A percentile compares a stretch with the other conserved stretches of the same genome.
These are phyloP conservation scores for Eustalomyia histrio DNA, from an alignment of 2,888 invertebrate species.

Conservation along the genomic window DNA sequence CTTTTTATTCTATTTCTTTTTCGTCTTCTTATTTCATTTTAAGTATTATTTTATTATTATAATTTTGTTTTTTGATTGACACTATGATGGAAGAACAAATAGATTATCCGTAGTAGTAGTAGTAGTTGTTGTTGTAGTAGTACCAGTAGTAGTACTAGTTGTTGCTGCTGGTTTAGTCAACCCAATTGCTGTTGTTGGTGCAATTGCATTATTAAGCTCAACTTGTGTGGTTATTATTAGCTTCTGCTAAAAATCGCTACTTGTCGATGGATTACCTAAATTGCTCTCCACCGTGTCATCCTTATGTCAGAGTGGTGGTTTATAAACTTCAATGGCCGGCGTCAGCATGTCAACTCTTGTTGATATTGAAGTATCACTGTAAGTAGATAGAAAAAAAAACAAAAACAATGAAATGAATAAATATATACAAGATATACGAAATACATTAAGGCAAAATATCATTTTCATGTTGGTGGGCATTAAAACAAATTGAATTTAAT, in stretches of 20 bases:
- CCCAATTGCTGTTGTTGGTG: constrained; percentile 44
- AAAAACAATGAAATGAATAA: neutral
- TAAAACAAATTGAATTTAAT: neutral
- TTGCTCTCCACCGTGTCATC: constrained; percentile 80
- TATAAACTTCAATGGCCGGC: constrained; percentile 80
- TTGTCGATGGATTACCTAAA: constrained; percentile 80
- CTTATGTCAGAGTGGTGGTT: constrained; percentile 80
- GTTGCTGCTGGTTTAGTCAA: constrained; percentile 35
- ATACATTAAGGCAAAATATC: neutral
- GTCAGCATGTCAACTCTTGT: constrained; percentile 85
- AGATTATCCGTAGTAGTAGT: constrained; percentile 76
- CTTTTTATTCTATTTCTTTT: constrained; percentile 7
- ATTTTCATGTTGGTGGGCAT: neutral
- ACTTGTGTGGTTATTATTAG: constrained; percentile 73
- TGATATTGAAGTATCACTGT: constrained; percentile 86
- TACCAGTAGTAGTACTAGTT: constrained; percentile 40
- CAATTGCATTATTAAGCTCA: constrained; percentile 72
- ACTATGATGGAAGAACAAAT: constrained; percentile 80
- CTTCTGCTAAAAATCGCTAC: constrained; percentile 80
- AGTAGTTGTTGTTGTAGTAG: constrained; percentile 44
- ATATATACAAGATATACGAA: neutral
- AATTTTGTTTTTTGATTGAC: constrained; percentile 75
- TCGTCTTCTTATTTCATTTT: constrained; percentile 16
- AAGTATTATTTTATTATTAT: constrained; percentile 39
- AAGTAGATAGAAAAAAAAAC: constrained; percentile 41